These are phyloP conservation scores for Aurelia aurita complex sp. Pacific DNA, from an alignment of 30 jellyfish, hydroid and myxozoan species.

Conservation along the genomic window DNA sequence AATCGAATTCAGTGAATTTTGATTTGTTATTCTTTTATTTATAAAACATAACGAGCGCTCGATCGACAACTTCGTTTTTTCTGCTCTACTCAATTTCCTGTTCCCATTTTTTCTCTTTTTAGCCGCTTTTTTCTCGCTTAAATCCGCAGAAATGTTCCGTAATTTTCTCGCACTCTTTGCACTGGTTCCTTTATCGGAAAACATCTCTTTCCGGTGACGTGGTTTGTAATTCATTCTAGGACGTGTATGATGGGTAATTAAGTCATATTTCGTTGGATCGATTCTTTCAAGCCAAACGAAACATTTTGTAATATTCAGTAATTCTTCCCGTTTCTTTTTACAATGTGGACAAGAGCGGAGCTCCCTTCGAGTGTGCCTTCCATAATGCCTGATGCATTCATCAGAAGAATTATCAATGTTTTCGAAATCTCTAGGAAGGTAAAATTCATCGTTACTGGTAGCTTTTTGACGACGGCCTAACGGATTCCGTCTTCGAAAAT, in stretches of 20 bases:
- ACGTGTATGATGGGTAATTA: neutral
- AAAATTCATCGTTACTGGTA: neutral
- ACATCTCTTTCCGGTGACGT: neutral
- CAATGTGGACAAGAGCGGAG: neutral
- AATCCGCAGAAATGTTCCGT: neutral
- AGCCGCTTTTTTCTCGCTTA: neutral
- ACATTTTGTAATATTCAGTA: neutral
- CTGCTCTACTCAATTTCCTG: neutral
- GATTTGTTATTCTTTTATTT: conserved; percentile 12
- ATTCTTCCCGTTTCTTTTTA: neutral
- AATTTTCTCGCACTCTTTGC: neutral
- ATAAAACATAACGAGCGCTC: neutral
- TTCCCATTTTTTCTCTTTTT: neutral
- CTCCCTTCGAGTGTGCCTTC: too few species aligned
- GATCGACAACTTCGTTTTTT: neutral
- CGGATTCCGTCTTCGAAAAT: neutral
- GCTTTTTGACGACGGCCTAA: neutral
- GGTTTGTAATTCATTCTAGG: neutral
- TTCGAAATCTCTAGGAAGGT: neutral
- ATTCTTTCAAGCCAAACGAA: neutral
- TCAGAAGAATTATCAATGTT: neutral
- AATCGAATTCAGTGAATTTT: neutral
- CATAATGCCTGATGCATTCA: neutral
- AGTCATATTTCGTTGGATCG: neutral
- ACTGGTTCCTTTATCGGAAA: neutral